Base-by-base conservation (phyloP, 1,140 invertebrate genomes). In the Rhyzopertha dominica region DNA sequence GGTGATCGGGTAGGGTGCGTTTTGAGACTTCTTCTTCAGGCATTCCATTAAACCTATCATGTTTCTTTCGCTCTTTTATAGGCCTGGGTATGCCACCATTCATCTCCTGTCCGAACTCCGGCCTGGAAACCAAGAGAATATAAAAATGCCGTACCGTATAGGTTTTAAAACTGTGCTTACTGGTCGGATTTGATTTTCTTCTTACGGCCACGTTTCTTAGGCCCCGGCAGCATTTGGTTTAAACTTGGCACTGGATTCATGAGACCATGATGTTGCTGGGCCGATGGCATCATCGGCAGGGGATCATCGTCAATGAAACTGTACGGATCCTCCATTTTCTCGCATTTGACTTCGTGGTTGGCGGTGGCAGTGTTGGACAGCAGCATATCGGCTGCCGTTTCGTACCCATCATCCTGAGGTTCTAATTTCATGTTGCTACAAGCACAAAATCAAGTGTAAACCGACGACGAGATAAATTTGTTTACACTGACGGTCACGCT, bases 41-140 rank as follows among this genome's bases (percentile, higher is more conserved):
- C 84, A 95, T 91, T 31, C 93, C 93, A 74, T 97, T 94, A 71
- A 97, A 98, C 47, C 93, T 79, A 73, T 98, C 92, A 69, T 94
- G 86, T 66, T 95, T 94, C 72, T 92, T 94, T 54, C 90, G 81
- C 69, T 90, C 87, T 69, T 91, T 92, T 56, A 85, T 79, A 37
- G 84, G 82, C 64, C 81, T 53, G 43, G 67, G 64, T 37, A 69
- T 65, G 37, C 75, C 74, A 53, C 75, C 75, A 53, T 81, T 80
- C 65, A 79, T 70, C 50, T 80, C 79, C 60, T 76, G 74, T 46
- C 77, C 77, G 37, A 81, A 72, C 54, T 82, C 79, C 65, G 76
- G 75, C 53, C 80, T 82, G 4, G 12, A 29, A 30, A 41, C 3
- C 3, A 30, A 14, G 2, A 29, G 23, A 29, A 19, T 26, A 31